phyloP scores from a whole-genome alignment of 1,140 invertebrate genomes.

The Neodiprion pinetum region DNA sequence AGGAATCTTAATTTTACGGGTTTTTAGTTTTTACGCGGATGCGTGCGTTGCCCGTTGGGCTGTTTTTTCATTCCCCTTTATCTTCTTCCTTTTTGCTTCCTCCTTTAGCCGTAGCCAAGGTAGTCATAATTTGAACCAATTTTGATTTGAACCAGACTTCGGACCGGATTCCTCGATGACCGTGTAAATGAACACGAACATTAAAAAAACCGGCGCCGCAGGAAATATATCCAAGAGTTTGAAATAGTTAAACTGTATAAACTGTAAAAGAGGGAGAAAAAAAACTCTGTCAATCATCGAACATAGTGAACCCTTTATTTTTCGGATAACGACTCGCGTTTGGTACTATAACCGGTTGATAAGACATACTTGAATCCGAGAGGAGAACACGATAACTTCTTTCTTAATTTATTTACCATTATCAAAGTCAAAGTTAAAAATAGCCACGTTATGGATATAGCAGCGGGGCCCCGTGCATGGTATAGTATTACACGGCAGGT shows the following conservation, averaged over 20 bases:
- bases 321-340: background rate
- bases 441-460: background rate
- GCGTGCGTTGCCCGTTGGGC: background rate
- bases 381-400: background rate
- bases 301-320: background rate
- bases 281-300: background rate
- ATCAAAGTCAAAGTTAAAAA: background rate
- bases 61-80: background rate
- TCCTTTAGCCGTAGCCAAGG: background rate
- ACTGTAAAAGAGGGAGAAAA: background rate
- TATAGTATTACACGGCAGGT: too few relatives aligned
- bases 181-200: background rate
- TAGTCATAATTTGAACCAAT: background rate
- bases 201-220: background rate
- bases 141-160: background rate
- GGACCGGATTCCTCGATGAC: too few relatives aligned
- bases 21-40: background rate
- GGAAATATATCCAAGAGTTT: background rate
- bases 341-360: background rate
- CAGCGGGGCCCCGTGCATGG: too few relatives aligned
- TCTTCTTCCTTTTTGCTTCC: background rate
- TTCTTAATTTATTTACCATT: slow-evolving; percentile 3
- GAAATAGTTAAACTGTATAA: background rate
- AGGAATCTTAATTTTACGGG: slow-evolving; percentile 7
- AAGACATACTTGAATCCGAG: background rate